Base-by-base conservation (phyloP, 2,113 vertebrate genomes). In the Podiceps cristatus region DNA sequence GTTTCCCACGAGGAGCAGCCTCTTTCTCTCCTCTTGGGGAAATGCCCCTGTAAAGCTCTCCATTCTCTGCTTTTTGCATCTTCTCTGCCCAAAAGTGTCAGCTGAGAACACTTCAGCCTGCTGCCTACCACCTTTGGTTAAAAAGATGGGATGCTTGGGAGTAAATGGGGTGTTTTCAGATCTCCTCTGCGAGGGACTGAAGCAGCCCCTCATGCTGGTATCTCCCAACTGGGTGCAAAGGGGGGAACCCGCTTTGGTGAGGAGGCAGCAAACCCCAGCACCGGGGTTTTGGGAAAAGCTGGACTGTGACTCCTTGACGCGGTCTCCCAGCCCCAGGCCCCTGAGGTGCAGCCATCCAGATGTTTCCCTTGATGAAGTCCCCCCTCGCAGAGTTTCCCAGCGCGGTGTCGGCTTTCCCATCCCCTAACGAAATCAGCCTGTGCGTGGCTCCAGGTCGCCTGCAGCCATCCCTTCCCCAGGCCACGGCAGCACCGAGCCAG, bases 401-500 rank as follows among this genome's bases (percentile, higher is more conserved):
- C 11, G 56, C 0, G 28, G 86, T 69, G 49, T 92, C 71, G 47
- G 40, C 40, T 96, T 92, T 77, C 95, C 71, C 44, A 44, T 23
- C 40, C 76, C 37, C 18, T 85, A 89, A 77, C 24, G 1, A 64
- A 67, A n/a, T 47, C 89, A 68, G 74, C n/a, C 42, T 72, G 73
- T 17, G 52, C 15, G 16, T 2, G 28, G 78, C 69, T 67, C 56
- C n/a, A 5, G 10, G 3, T 23, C 5, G 5, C 76, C 64, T 45
- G 9, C 58, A 23, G 35, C 7, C 81, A 45, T 28, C 72, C 47
- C 42, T 11, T 52, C 56, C 68, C 62, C 55, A 20, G 62, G 29
- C 49, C 62, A 68, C 0, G 3, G 59, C 90, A 49, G 29, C 55
- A 40, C 44, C 2, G 4, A 60, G 78, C 27, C 0, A 0, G 14